These are phyloP conservation scores for Cheiracanthium punctorium DNA, from an alignment of 2,888 invertebrate species.

Conservation along the genomic window DNA sequence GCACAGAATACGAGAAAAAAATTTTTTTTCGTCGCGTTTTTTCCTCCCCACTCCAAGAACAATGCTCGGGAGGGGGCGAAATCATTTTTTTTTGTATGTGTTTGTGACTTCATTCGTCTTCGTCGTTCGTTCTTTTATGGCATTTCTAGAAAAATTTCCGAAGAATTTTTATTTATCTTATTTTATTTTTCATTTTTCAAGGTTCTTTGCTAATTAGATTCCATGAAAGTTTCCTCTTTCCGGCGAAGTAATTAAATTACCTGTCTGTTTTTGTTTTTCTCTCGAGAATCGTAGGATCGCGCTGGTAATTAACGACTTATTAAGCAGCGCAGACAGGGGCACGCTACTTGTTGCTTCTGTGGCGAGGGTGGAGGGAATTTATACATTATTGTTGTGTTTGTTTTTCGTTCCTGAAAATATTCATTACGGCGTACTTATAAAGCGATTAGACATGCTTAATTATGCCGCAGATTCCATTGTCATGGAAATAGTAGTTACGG, in stretches of 20 bases:
- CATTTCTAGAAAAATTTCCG: neutral
- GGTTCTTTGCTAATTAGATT: neutral
- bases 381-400: too few species aligned
- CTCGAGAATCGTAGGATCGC: neutral
- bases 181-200: slow-evolving; percentile 8
- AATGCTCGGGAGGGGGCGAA: neutral
- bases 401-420: too few species aligned
- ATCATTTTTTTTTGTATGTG: neutral
- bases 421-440: too few species aligned
- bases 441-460: too few species aligned
- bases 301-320: neutral
- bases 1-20: neutral
- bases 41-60: neutral
- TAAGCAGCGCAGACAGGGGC: neutral
- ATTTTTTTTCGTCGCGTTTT: neutral
- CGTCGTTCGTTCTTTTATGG: neutral
- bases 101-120: too few species aligned
- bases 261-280: neutral
- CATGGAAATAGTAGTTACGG: too few species aligned
- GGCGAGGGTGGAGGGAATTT: neutral
- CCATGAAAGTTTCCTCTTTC: neutral
- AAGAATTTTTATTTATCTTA: neutral
- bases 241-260: neutral
- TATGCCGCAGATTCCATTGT: too few species aligned
- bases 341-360: neutral